phyloP scores from a whole-genome alignment of 2,888 invertebrate genomes.

The Lysandra coridon region DNA sequence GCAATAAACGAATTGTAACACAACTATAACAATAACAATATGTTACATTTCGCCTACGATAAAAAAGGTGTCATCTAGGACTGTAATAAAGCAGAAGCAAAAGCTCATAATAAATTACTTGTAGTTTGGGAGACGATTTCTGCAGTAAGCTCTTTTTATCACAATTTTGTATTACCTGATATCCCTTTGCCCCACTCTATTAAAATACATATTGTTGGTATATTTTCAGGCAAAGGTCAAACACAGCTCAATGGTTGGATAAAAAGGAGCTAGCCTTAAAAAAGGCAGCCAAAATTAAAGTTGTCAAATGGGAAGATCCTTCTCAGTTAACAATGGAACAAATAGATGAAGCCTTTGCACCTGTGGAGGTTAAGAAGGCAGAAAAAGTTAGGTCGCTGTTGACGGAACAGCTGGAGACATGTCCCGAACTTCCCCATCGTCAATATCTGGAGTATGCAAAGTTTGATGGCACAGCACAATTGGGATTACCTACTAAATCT shows the following conservation, averaged over 20 bases:
- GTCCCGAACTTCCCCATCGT: conserved; percentile 88
- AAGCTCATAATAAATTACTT: too few species aligned
- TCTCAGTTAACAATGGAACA: conserved; percentile 78
- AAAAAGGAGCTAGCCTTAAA: conserved; percentile 93
- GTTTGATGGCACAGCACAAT: conserved; percentile 93
- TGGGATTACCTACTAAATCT: conserved; percentile 88
- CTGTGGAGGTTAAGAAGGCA: conserved; percentile 58
- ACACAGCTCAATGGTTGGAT: conserved; percentile 93
- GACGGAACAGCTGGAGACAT: conserved; percentile 87
- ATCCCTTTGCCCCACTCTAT: background rate
- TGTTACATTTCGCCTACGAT: too few species aligned
- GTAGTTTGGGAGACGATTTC: too few species aligned
- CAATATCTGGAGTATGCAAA: conserved; percentile 94
- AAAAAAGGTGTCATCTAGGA: too few species aligned
- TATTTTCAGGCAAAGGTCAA: conserved; percentile 86
- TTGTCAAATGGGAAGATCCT: conserved; percentile 85
- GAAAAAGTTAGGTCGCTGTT: conserved; percentile 82
- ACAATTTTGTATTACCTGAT: background rate
- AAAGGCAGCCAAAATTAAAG: conserved; percentile 87
- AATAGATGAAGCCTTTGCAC: conserved; percentile 80
- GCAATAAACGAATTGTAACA: too few species aligned
- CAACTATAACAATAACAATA: too few species aligned
- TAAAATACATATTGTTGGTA: background rate
- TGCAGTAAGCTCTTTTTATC: too few species aligned
- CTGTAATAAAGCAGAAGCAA: too few species aligned